Base-by-base conservation (phyloP, 2,888 invertebrate species). In the Timema cristinae region DNA sequence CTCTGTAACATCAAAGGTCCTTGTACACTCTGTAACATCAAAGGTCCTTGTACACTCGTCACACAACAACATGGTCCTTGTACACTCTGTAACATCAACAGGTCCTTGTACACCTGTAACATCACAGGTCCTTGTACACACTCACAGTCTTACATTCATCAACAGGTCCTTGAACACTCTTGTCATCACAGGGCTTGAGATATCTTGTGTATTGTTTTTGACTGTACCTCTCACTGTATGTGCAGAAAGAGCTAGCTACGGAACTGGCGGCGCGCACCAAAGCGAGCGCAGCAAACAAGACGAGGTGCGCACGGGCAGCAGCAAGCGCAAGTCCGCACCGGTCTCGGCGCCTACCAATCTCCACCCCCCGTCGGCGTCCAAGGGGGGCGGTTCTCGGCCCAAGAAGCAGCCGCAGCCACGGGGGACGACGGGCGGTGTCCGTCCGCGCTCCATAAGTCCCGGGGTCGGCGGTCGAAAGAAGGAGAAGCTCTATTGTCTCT, bases 401-500 rank as follows among this genome's bases (percentile, higher is more conserved):
- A 82, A 82, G 73, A 83, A 81, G 77, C 82, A 82, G 75, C 81
- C 80, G 73, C 81, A 66, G 63, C 73, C 67, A 32, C 68, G 71
- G 6, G 59, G 13, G 13, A 54, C 52, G 68, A 50, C 71, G 67
- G 61, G 72, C 59, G 49, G 70, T 48, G 16, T 66, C 49, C 15
- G 32, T 13, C 16, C 51, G 2, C 71, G 67, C n/a, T 59, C 32
- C 7, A 50, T 47, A 70, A 73, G 68, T 48, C 75, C 49, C 11
- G 69, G 69, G 16, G 78, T 79, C 7, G 66, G 80, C 15, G 73
- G 75, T 48, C 78, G 75, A 67, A 90, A 90, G 79, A 92, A 91
- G 78, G 93, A 93, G 78, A 93, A 94, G 79, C 85, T 97, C 2
- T 91, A 95, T 79, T 98, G 98, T 81, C 84, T 95, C 70, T 98